Percentiles rank a stretch among this genome's conserved stretches.
These are phyloP conservation scores for Asbolus verrucosus DNA, from an alignment of 1,140 invertebrate genomes.

Conservation along the genomic window DNA sequence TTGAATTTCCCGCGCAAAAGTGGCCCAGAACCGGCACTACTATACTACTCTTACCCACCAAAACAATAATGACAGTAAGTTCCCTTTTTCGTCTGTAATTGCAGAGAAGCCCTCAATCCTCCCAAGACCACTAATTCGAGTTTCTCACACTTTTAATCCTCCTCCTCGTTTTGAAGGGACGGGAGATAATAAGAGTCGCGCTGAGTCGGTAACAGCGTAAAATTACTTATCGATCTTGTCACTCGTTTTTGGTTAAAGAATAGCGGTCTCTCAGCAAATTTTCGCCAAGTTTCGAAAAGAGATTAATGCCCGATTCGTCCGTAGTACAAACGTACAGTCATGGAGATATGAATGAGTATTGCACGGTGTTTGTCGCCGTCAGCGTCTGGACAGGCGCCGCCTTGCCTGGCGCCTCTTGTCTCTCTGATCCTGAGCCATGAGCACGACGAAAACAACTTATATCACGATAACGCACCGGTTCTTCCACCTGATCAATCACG, in stretches of 20 bases:
- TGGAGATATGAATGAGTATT: constrained; percentile 23
- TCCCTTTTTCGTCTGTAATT: no score
- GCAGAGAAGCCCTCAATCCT: no score
- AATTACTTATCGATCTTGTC: not conserved
- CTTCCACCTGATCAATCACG: constrained; percentile 37
- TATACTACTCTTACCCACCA: no score
- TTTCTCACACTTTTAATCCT: no score
- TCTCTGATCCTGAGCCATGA: not conserved
- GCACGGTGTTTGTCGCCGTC: constrained; percentile 37
- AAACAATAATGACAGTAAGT: no score
- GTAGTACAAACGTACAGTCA: not conserved
- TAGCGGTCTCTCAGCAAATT: not conserved
- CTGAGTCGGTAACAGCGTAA: not conserved
- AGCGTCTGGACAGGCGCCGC: constrained; percentile 47
- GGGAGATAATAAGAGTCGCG: no score
- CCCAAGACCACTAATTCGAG: no score
- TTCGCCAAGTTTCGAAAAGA: no score
- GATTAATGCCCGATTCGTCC: no score
- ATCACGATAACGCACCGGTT: constrained; percentile 44
- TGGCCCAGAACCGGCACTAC: no score
- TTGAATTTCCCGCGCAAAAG: no score
- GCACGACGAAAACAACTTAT: constrained; percentile 48
- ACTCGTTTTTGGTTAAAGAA: not conserved
- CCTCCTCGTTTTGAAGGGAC: no score
- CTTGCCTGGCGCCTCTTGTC: constrained; percentile 42